These are phyloP conservation scores for Clarias gariepinus DNA, from an alignment of 2,113 vertebrate species.

Conservation along the genomic window DNA sequence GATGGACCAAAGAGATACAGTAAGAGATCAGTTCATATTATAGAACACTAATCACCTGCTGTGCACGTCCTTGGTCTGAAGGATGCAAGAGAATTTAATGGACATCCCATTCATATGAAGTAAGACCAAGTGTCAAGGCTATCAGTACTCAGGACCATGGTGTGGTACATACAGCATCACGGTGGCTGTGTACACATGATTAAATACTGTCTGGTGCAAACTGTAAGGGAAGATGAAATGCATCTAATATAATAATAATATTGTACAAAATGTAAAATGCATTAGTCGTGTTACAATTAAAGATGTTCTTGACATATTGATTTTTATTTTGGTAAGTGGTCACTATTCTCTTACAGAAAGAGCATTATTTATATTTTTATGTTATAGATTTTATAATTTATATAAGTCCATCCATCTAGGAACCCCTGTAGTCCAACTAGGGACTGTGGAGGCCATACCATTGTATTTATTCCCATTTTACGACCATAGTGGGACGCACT, in stretches of 20 bases:
- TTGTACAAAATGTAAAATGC: neutral
- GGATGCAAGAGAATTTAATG: neutral
- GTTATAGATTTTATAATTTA: no score
- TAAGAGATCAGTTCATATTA: constrained; percentile 73
- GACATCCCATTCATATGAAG: neutral
- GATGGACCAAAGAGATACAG: constrained; percentile 99
- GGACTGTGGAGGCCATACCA: no score
- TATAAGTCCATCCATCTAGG: no score
- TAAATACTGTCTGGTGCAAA: neutral
- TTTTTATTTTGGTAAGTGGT: no score
- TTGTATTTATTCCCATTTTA: no score
- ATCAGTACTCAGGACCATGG: neutral
- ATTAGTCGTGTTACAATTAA: neutral
- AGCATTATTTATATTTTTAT: neutral
- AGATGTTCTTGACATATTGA: neutral
- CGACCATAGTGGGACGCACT: no score
- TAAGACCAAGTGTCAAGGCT: neutral
- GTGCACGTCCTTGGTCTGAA: neutral
- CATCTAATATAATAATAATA: neutral
- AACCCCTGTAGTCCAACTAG: no score
- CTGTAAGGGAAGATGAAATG: neutral
- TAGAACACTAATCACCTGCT: neutral
- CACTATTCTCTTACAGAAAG: neutral
- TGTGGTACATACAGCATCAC: neutral
- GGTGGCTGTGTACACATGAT: neutral